Evolutionary conservation across 2,888 invertebrate species (phyloP), one percentile per base, ranked within the genome.

Genomic region (Eupelmus urozonus): DNA sequence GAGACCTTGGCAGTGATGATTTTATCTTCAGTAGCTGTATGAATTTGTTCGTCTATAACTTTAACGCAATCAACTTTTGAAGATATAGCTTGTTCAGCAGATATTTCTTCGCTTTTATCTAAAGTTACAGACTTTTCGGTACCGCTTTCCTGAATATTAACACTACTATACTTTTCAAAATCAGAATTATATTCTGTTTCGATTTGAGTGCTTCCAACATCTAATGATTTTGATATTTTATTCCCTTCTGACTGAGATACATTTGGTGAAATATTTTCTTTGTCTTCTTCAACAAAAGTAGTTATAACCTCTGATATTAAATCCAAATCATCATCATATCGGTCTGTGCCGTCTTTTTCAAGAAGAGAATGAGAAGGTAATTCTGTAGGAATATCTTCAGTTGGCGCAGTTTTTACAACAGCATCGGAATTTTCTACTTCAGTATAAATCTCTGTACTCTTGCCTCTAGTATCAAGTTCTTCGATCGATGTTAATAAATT

Each of bases 391-490:
- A 62, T 75, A 23, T 80, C 59, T 63, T 80, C 78, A 0, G 60
- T 20, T 11, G 16, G 45, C 0, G 57, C 5, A 20, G 66, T 45
- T 71, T 80, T 77, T 49, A 70, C 45, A 20, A 16, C 16, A 55
- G 16, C 16, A 40, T 87, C 87, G 1, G 89, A 88, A 74, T 87
- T 88, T 65, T 88, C 88, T 20, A 87, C 85, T 72, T 86, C 85
- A 69, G 86, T 87, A 2, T 87, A 79, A 49, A 88, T 87, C 60
- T 88, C 85, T 63, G 85, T 85, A 77, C 86, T 87, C 40, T 85
- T 85, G 9, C 86, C 85, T 80, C 86, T 84, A n/a, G 84, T 86
- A 80, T 89, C 86, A 9, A 87, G 84, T 76, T 86, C 83, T 53
- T 83, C 85, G 16, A 79, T 76, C 0, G 81, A 82, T 23, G 53